Evolutionary conservation across 2,888 invertebrate species (phyloP), one percentile per base, ranked within the genome.

Genomic region (Agrochola lychnidis): DNA sequence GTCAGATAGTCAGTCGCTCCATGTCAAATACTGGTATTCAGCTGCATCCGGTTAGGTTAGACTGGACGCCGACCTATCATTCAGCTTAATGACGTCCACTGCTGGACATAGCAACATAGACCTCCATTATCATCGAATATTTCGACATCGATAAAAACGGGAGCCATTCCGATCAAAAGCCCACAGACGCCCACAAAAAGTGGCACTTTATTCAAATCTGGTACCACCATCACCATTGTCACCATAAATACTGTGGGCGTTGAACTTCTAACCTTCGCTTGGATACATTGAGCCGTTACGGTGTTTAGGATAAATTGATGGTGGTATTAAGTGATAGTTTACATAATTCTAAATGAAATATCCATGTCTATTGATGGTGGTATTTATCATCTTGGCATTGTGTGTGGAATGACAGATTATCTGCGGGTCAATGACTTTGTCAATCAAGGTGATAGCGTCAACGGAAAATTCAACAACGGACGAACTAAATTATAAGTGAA

Each of bases 281-380:
- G 14, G 56, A 42, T 59, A 30, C 51, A 73, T 70, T 78, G 59
- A 71, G 57, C 70, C 57, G 57, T 71, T 68, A 68, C 30, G 63
- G 53, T 16, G 70, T 51, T 74, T 48, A 30, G 19, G 19, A 71
- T 45, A 78, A 81, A 78, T 73, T 81, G 62, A 64, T 74, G 70
- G 53, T 9, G 30, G 3, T 59, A 63, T 68, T 81, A 73, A 82
- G 48, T 78, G 70, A 78, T 73, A 70, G 14, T 79, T 74, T 71
- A 82, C 78, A 78, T 79, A 68, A 78, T 71, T 74, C n/a, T 56
- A 45, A 68, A 73, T 81, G 70, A 73, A 66, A 77, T 51, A 72
- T 69, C 66, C 69, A 72, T 69, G 48, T 61, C 22, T 61, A 42
- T 42, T 64, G 51, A 56, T 61, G n/a, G n/a, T 14, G 19, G 16